Evolutionary conservation across 2,113 vertebrate genomes (phyloP), one percentile per base, ranked within the genome.

Genomic region (Sminthopsis crassicaudata): DNA sequence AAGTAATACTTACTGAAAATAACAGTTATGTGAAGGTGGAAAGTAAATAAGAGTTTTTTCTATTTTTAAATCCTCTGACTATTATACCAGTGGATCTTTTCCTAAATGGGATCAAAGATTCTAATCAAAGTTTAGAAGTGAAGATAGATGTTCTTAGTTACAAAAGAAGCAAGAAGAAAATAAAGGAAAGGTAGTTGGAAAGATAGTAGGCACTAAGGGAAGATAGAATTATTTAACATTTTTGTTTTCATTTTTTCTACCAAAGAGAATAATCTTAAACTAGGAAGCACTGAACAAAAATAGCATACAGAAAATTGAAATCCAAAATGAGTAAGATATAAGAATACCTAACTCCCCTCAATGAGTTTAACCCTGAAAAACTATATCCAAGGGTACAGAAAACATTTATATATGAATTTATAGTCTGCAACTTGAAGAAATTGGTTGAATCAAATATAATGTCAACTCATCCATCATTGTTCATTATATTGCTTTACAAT

Each of bases 41-140:
- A 96, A 98, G 95, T 97, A 97, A 96, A 96, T 97, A 96, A 42
- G 57, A 22, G 93, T 91, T 84, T 96, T 95, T 95, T 42, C n/a
- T 95, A 92, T 95, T 97, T 96, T 96, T 97, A 94, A 97, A 95
- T 53, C 94, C 93, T 92, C 91, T n/a, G 92, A 89, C 50, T 27
- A 22, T 94, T 91, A 0, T 36, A 92, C 51, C 91, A 95, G 91
- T 0, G 25, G 57, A 97, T 89, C 89, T 95, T 96, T 96, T 95
- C 91, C 95, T 96, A 90, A 96, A 96, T 92, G 92, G 93, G n/a
- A 48, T 48, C 48, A 48, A 48, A 48, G 48, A 48, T 48, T 48
- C 48, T 95, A 51, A 95, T 96, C 97, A 95, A 76, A 94, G 93
- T 42, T 84, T 84, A 84, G n/a, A 84, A 95, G 91, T 91, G 67